Evolutionary conservation across 2,888 invertebrate species (phyloP).

Genomic region (Spodoptera littoralis): DNA sequence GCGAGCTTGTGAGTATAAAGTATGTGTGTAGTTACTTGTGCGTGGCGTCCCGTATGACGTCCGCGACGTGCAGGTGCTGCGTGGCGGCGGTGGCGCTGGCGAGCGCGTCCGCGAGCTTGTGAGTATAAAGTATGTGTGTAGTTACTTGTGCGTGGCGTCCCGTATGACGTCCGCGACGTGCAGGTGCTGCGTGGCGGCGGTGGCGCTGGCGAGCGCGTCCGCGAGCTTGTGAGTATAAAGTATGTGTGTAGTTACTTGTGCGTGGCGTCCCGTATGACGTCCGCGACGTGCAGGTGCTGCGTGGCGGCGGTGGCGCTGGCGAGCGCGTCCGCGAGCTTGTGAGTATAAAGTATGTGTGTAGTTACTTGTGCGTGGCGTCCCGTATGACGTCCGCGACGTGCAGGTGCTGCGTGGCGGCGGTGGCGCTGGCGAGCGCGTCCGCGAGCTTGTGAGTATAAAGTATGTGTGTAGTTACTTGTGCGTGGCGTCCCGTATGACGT

Average conservation of each 20-base stretch:
- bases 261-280: slow-evolving; percentile 68
- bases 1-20: slow-evolving; percentile 45
- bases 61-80: slow-evolving; percentile 63
- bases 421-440: slow-evolving; percentile 64
- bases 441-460: slow-evolving; percentile 45
- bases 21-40: slow-evolving; percentile 67
- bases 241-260: slow-evolving; percentile 67
- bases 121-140: too few relatives aligned
- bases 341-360: too few relatives aligned
- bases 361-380: slow-evolving; percentile 74
- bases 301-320: slow-evolving; percentile 39
- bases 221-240: slow-evolving; percentile 45
- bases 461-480: slow-evolving; percentile 67
- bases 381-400: slow-evolving; percentile 66
- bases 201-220: slow-evolving; percentile 64
- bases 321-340: slow-evolving; percentile 72
- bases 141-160: slow-evolving; percentile 74
- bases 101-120: slow-evolving; percentile 72
- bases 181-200: slow-evolving; percentile 50
- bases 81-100: slow-evolving; percentile 39
- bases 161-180: slow-evolving; percentile 66
- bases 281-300: slow-evolving; percentile 63
- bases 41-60: slow-evolving; percentile 68
- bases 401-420: slow-evolving; percentile 50
- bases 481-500: slow-evolving; percentile 68